Evolutionary conservation across 2,113 vertebrate genomes (phyloP).

Genomic region (Pseudorectes ferrugineus): DNA sequence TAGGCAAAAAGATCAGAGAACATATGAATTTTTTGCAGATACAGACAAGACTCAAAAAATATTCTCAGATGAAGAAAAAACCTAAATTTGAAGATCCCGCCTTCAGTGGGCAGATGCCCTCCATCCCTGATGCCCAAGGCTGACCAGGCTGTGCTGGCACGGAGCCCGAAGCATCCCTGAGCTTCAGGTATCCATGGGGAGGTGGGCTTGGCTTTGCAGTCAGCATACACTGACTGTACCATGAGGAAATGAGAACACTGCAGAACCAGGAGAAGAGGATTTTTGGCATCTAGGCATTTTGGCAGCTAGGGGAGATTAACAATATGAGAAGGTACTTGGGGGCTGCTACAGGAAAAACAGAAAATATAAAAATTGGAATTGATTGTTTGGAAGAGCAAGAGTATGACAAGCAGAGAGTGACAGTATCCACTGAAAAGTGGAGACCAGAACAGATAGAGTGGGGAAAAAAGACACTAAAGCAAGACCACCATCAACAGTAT

Average conservation of each 20-base stretch:
- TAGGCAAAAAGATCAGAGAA: neutral
- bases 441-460: neutral
- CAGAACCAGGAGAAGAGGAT: neutral
- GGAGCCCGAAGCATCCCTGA: neutral
- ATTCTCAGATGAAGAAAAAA: neutral
- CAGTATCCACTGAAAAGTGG: neutral
- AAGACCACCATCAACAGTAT: neutral
- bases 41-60: neutral
- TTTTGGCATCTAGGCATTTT: neutral
- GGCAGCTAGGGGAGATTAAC: neutral
- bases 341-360: neutral
- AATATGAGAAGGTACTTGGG: neutral
- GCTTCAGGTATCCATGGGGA: neutral
- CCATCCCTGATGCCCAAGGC: neutral
- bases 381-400: neutral
- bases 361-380: neutral
- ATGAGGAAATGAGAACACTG: neutral
- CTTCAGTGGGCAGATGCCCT: neutral
- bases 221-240: neutral
- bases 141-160: neutral
- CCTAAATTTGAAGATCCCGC: neutral
- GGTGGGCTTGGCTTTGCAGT: neutral
- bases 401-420: neutral
- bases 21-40: neutral
- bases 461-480: neutral